Base-by-base conservation (phyloP, 2,113 vertebrate genomes). In the Todiramphus chloris region DNA sequence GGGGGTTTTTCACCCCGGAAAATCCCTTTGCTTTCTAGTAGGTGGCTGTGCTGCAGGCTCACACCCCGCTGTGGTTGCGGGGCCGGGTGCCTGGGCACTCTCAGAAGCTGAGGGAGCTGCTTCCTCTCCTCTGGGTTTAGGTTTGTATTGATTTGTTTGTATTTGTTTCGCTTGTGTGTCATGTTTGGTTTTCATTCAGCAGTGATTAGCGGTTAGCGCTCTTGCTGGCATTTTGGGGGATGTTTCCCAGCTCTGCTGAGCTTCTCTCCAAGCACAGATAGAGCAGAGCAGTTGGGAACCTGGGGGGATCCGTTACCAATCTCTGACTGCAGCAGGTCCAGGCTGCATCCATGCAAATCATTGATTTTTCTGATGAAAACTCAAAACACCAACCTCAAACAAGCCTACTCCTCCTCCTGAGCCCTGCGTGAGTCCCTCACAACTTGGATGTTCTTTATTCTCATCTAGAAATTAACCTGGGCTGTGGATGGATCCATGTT, bases 71-170 rank as follows among this genome's bases (percentile, higher is more conserved):
- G 87, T 35, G 91, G 84, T 92, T 93, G 84, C 62, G 55, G 23
- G 77, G 43, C 33, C 0, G 10, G 63, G 21, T 75, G 55, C 87
- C 6, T 31, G 10, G 5, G 56, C 0, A 0, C 56, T 62, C 72
- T 93, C 81, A 53, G 86, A 74, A 70, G 75, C 83, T 0, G 8
- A 51, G 63, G 18, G 75, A 74, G 79, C 80, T 41, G 48, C 68
- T 93, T 93, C 73, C 80, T 81, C 16, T 56, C 62, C 77, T 68
- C 46, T 21, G 25, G 24, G 20, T 93, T 81, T 82, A 69, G 66
- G 48, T 82, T 72, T 75, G 18, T 94, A 90, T 96, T 12, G 96
- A 94, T 95, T 76, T 78, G 88, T 93, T 93, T 95, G 89, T 81
- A 17, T 93, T 96, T 83, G 74, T 94, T 94, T 89, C 2, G 0